These are phyloP conservation scores for Hirudo medicinalis DNA, from an alignment of 1,140 invertebrate species.

Conservation along the genomic window DNA sequence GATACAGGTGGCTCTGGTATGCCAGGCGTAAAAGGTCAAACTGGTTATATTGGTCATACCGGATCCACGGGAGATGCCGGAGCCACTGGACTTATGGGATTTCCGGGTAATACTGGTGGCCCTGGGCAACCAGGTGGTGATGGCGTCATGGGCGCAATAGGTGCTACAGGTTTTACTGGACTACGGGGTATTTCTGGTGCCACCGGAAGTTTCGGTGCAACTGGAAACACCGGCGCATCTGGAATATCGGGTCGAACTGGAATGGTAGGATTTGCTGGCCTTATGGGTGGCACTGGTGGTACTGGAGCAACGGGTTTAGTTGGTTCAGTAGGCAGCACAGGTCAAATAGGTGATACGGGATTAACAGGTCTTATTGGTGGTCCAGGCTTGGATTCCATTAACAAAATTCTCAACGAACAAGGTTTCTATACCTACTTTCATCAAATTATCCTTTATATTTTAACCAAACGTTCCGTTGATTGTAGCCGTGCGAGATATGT, in stretches of 20 bases:
- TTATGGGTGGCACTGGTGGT: background rate
- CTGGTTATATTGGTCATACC: background rate
- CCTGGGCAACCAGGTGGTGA: constrained; percentile 1
- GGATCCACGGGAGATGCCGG: background rate
- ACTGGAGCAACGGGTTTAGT: background rate
- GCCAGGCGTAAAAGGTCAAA: constrained; percentile 6
- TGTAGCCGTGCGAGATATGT: constrained; percentile 3
- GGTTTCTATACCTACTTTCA: background rate
- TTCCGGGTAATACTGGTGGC: background rate
- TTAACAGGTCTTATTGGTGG: background rate
- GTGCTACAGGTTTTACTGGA: constrained; percentile 14
- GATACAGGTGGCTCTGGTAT: constrained; percentile 4
- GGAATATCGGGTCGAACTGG: background rate
- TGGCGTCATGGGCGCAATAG: constrained; percentile 13
- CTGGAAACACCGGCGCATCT: constrained; percentile 12
- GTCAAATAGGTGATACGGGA: background rate
- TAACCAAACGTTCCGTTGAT: background rate
- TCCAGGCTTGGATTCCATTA: background rate
- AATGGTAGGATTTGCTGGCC: background rate
- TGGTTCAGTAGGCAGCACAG: background rate
- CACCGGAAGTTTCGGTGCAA: constrained; percentile 13
- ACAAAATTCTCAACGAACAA: background rate
- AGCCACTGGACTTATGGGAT: background rate
- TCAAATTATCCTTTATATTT: background rate
- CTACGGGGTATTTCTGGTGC: constrained; percentile 10